These are phyloP conservation scores for Stegophylla sp. DNA, from an alignment of 2,888 invertebrate species.

Conservation along the genomic window DNA sequence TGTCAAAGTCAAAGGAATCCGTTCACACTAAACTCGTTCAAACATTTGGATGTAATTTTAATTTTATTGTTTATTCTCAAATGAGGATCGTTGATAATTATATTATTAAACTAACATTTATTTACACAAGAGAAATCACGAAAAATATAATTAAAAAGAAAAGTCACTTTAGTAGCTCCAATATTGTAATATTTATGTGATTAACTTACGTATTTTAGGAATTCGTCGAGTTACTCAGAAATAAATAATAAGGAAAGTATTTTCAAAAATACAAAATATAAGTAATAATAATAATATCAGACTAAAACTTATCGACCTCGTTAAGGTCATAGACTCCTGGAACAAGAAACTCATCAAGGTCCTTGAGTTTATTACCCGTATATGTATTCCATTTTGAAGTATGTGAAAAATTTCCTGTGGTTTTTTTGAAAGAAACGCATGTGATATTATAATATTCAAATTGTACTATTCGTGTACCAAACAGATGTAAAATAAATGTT, in stretches of 20 bases:
- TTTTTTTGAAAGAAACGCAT: background rate
- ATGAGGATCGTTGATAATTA: no score
- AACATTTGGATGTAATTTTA: no score
- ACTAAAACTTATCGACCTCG: slow-evolving; percentile 52
- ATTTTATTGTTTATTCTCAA: no score
- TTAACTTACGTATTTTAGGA: no score
- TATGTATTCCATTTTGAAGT: slow-evolving; percentile 18
- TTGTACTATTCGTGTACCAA: background rate
- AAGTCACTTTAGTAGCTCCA: no score
- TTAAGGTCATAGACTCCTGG: slow-evolving; percentile 57
- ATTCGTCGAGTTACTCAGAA: background rate
- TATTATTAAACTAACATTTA: no score
- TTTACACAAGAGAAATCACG: no score
- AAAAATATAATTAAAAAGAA: no score
- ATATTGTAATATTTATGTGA: no score
- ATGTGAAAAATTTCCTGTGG: slow-evolving; percentile 37
- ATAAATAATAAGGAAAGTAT: background rate
- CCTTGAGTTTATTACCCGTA: slow-evolving; percentile 46
- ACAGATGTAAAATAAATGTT: background rate
- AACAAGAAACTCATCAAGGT: slow-evolving; percentile 57
- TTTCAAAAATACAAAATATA: slow-evolving; percentile 11
- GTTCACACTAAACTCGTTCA: no score
- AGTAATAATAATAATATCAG: slow-evolving; percentile 10
- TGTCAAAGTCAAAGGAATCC: no score
- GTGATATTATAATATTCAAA: background rate